Percentiles rank a stretch among this genome's conserved stretches.
Evolutionary conservation across 1,140 invertebrate genomes (phyloP).

Genomic region (Sminthurinus signatus): DNA sequence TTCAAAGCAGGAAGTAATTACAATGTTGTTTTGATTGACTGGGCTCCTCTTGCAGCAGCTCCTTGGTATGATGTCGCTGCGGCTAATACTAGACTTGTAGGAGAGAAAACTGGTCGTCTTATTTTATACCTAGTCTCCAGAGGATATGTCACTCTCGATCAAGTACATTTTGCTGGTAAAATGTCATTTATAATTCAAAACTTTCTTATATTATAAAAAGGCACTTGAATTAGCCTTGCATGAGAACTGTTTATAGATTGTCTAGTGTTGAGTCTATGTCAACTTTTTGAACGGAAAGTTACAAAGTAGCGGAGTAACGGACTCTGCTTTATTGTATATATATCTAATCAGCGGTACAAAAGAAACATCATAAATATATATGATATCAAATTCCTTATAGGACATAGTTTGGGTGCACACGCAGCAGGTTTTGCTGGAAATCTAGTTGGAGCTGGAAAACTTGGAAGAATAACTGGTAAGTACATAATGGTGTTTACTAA

Average conservation of each 20-base stretch:
- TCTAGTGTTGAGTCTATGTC: background rate
- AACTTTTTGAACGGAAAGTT: background rate
- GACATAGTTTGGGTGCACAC: slow-evolving; percentile 23
- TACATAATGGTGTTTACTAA: background rate
- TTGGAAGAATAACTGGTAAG: slow-evolving; percentile 22
- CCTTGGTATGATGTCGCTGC: slow-evolving; percentile 31
- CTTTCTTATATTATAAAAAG: background rate
- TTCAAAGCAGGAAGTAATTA: slow-evolving; percentile 1
- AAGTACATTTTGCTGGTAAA: slow-evolving; percentile 17
- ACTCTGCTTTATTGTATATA: background rate
- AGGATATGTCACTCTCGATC: slow-evolving; percentile 6
- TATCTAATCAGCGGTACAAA: background rate
- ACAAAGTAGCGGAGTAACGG: no score
- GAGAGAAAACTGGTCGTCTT: slow-evolving; percentile 4
- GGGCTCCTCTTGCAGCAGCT: slow-evolving; percentile 17
- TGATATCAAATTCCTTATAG: background rate
- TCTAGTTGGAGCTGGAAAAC: slow-evolving; percentile 20
- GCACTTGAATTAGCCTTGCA: background rate
- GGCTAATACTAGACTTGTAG: slow-evolving; percentile 16
- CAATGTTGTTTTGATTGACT: slow-evolving; percentile 29
- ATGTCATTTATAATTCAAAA: background rate
- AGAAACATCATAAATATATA: background rate
- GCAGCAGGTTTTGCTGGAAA: slow-evolving; percentile 13
- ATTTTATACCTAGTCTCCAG: background rate
- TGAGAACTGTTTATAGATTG: background rate